These are phyloP conservation scores for Sacculina carcini DNA, from an alignment of 2,888 invertebrate genomes.

Conservation along the genomic window DNA sequence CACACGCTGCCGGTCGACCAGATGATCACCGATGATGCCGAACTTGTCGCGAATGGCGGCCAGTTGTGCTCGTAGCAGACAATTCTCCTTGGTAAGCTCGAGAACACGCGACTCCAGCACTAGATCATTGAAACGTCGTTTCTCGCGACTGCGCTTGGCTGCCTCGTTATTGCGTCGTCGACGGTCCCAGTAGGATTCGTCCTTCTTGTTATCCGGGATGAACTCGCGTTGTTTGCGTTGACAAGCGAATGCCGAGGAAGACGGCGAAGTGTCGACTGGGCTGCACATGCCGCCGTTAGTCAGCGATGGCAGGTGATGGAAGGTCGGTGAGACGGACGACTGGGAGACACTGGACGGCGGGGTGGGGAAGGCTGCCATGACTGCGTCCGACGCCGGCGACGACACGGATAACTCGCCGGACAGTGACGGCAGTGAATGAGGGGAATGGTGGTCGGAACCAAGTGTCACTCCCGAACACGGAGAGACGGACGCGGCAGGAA, in stretches of 20 bases:
- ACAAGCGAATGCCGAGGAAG: too few species aligned
- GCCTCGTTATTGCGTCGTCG: slow-evolving; percentile 88
- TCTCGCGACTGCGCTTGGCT: slow-evolving; percentile 85
- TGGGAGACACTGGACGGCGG: too few species aligned
- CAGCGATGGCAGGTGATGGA: background rate
- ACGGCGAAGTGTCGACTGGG: too few species aligned
- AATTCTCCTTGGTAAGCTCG: slow-evolving; percentile 82
- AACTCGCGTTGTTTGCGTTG: slow-evolving; percentile 84
- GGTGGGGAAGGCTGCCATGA: too few species aligned
- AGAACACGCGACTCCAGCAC: slow-evolving; percentile 78
- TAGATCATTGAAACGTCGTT: slow-evolving; percentile 85
- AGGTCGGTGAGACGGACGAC: too few species aligned
- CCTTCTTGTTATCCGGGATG: slow-evolving; percentile 86
- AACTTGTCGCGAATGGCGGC: slow-evolving; percentile 78
- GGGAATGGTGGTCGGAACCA: background rate
- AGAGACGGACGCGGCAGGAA: background rate
- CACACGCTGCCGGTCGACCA: slow-evolving; percentile 68
- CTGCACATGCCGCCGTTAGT: background rate
- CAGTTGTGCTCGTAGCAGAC: slow-evolving; percentile 70
- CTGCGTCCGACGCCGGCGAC: too few species aligned
- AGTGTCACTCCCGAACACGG: background rate
- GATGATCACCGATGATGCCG: slow-evolving; percentile 59
- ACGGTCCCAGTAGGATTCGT: slow-evolving; percentile 91
- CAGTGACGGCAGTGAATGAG: background rate
- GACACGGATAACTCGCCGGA: background rate